A percentile compares a stretch with the other conserved stretches of the same genome.
These are phyloP conservation scores for Lithophane leautieri DNA, from an alignment of 2,888 invertebrate genomes.

Conservation along the genomic window DNA sequence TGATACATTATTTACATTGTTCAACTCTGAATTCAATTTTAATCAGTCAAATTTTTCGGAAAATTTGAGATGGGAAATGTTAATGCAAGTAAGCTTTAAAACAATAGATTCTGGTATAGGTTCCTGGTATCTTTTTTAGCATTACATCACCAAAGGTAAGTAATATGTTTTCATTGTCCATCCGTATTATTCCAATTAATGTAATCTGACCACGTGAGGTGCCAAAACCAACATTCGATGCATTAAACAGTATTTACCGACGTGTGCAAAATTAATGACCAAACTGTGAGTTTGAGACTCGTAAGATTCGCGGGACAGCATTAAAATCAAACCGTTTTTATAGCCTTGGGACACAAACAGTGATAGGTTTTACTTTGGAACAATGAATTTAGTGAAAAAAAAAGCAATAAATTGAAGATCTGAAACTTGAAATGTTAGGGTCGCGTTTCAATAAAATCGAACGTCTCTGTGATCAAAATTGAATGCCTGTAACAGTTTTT, in stretches of 20 bases:
- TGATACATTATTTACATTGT: too few relatives aligned
- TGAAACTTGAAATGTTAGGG: background rate
- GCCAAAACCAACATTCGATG: slow-evolving; percentile 58
- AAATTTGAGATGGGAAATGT: background rate
- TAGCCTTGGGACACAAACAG: slow-evolving; percentile 42
- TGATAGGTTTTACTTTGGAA: background rate
- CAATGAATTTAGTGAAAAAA: slow-evolving; percentile 1
- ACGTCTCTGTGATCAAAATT: background rate
- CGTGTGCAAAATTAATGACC: slow-evolving; percentile 41
- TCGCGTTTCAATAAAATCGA: background rate
- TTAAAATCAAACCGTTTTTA: slow-evolving; percentile 33
- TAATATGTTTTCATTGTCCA: slow-evolving; percentile 1
- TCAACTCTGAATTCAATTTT: background rate
- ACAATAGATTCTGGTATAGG: background rate
- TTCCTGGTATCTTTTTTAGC: slow-evolving; percentile 18
- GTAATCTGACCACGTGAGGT: slow-evolving; percentile 38
- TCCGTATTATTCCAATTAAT: slow-evolving; percentile 30
- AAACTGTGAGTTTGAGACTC: slow-evolving; percentile 52
- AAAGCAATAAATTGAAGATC: background rate
- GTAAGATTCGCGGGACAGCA: slow-evolving; percentile 46
- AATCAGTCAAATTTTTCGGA: background rate
- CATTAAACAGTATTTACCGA: slow-evolving; percentile 53
- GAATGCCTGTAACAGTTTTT: background rate
- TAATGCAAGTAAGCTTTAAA: slow-evolving; percentile 40
- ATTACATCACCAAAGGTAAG: slow-evolving; percentile 47